Percentiles rank a stretch among this genome's conserved stretches.
Conservation (phyloP, 2,888 invertebrate species). For the Spisula subtruncata region DNA sequence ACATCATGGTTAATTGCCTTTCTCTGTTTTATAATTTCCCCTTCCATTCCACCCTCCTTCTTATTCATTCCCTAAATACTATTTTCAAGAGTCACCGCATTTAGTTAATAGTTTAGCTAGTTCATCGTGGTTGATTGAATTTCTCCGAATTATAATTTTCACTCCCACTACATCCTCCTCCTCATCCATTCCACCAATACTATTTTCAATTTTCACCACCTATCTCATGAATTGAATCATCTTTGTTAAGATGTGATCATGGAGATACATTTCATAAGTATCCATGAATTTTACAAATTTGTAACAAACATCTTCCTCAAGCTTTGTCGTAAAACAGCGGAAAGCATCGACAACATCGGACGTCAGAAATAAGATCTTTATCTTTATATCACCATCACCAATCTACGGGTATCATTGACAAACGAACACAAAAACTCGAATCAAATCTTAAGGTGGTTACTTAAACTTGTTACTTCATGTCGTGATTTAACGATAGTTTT, state of each 20-base stretch:
- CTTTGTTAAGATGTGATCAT: background rate
- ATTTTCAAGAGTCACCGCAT: too few species aligned
- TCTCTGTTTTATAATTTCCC: too few species aligned
- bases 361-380: background rate
- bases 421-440: background rate
- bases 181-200: too few species aligned
- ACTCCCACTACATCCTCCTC: too few species aligned
- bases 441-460: constrained; percentile 13
- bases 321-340: background rate
- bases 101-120: too few species aligned
- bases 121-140: too few species aligned
- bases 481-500: constrained; percentile 42
- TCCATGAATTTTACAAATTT: background rate
- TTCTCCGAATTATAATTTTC: too few species aligned
- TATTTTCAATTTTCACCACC: too few species aligned
- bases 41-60: too few species aligned
- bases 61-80: too few species aligned
- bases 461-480: constrained; percentile 9
- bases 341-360: background rate
- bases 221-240: background rate
- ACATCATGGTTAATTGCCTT: too few species aligned
- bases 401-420: background rate
- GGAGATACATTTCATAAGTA: background rate
- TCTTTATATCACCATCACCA: background rate
- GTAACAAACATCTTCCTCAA: background rate